Conservation (phyloP, 2,113 vertebrate genomes). For the Prinia subflava region DNA sequence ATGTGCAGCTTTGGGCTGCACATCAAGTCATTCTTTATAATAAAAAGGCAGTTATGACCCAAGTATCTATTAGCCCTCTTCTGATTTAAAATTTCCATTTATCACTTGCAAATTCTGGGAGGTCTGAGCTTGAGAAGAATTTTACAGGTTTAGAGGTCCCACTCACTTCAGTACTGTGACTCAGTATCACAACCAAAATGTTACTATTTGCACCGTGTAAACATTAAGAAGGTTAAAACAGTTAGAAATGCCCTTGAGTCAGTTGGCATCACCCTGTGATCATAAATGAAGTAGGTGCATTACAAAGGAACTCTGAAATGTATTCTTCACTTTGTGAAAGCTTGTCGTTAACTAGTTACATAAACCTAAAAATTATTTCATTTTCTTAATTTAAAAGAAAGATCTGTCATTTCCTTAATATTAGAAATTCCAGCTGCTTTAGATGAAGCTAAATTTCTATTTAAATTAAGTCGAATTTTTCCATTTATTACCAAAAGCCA, state of each 20-base stretch:
- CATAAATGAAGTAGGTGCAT: neutral
- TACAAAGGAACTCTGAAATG: neutral
- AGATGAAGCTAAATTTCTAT: neutral
- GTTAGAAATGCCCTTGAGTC: neutral
- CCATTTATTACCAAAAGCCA: neutral
- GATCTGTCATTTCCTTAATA: neutral
- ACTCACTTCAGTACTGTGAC: neutral
- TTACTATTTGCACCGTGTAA: neutral
- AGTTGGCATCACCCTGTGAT: neutral
- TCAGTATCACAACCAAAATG: neutral
- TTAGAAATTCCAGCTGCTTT: neutral
- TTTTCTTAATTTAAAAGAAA: neutral
- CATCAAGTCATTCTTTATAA: neutral
- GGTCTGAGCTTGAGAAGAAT: neutral
- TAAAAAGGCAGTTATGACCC: neutral
- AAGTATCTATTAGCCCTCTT: neutral
- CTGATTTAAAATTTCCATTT: neutral
- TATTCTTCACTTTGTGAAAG: neutral
- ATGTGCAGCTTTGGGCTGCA: neutral
- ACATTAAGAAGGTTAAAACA: neutral
- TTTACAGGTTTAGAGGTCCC: neutral
- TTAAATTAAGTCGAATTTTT: neutral
- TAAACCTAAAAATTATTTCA: neutral
- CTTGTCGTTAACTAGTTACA: neutral
- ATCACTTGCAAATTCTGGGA: neutral